A percentile compares a stretch with the other conserved stretches of the same genome.
These are phyloP conservation scores for Remorina albescens DNA, from an alignment of 2,797 vertebrate species.

Conservation along the genomic window DNA sequence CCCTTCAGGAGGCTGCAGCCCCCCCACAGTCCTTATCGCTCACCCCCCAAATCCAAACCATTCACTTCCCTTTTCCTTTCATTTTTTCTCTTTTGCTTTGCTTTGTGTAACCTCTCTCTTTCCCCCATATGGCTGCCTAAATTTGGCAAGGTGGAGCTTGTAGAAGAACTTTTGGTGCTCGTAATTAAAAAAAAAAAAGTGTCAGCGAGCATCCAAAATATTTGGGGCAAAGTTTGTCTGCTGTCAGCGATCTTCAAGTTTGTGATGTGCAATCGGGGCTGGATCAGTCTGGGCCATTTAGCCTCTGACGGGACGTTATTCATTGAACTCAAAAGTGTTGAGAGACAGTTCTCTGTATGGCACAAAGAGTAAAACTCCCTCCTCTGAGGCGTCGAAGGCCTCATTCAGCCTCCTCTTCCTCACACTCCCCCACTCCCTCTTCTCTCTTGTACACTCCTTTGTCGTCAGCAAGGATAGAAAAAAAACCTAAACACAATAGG, in stretches of 20 bases:
- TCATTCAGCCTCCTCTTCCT: slow-evolving; percentile 42
- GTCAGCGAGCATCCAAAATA: slow-evolving; percentile 17
- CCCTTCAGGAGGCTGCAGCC: slow-evolving; percentile 60
- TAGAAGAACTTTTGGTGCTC: slow-evolving; percentile 18
- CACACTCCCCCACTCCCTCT: slow-evolving; percentile 15
- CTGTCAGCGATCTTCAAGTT: slow-evolving; percentile 10
- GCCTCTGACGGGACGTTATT: slow-evolving; percentile 39
- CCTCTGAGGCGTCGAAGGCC: slow-evolving; percentile 48
- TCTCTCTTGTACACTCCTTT: slow-evolving; percentile 54
- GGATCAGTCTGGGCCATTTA: slow-evolving; percentile 25
- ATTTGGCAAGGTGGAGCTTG: not conserved
- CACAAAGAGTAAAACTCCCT: slow-evolving; percentile 40
- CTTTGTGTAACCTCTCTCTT: not conserved
- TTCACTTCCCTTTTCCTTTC: slow-evolving; percentile 24
- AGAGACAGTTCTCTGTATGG: slow-evolving; percentile 56
- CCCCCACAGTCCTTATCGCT: slow-evolving; percentile 38
- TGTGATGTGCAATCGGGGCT: slow-evolving; percentile 18
- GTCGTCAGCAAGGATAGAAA: slow-evolving; percentile 41
- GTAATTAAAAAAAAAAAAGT: not conserved
- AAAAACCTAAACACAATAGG: slow-evolving; percentile 69
- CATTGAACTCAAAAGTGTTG: slow-evolving; percentile 35
- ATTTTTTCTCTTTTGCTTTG: slow-evolving; percentile 9
- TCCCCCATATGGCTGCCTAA: not conserved
- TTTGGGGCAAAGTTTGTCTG: slow-evolving; percentile 28
- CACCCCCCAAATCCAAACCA: slow-evolving; percentile 41